Evolutionary conservation across 2,113 vertebrate species (phyloP), one percentile per base, ranked within the genome.

Genomic region (Chitala chitala): DNA sequence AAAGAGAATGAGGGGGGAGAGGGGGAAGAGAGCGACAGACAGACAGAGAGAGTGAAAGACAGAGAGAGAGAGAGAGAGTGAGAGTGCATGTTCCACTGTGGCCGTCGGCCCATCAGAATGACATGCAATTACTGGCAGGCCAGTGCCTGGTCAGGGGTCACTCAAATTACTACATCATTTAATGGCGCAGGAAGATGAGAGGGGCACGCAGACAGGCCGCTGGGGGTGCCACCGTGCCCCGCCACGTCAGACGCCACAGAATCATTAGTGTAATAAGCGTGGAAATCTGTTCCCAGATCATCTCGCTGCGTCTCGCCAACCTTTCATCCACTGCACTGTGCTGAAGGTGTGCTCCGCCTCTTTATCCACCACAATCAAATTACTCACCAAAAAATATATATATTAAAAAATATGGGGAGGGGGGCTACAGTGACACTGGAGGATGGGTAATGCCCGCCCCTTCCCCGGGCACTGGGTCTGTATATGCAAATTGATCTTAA

Each of bases 221-320:
- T 80, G 88, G 91, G 90, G 89, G 88, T 88, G 64, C 75, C 78
- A 70, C 38, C 75, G 82, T 88, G 91, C 87, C 87, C 91, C 83
- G 80, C 88, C 89, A 94, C 92, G 93, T 94, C 92, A 94, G 93
- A 95, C 93, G 91, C 94, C 93, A 94, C 93, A 90, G 91, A 94
- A 96, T 98, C 94, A 94, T 98, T 95, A 97, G 94, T 94, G 94
- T 94, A 95, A 96, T 95, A 96, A 95, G 94, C 94, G 93, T 92
- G 94, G 89, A 95, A 96, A 96, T 96, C 93, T 96, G 95, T 94
- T 95, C 93, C 92, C 92, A 93, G 93, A 98, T 96, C 94, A 96
- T 91, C 92, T 91, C 91, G 88, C 89, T 86, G 88, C 90, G 91
- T 56, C 85, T 50, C 84, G 86, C 42, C 89, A 88, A 87, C 90